Conservation (phyloP, 2,797 vertebrate species). For the Ptychadena robeensis region DNA sequence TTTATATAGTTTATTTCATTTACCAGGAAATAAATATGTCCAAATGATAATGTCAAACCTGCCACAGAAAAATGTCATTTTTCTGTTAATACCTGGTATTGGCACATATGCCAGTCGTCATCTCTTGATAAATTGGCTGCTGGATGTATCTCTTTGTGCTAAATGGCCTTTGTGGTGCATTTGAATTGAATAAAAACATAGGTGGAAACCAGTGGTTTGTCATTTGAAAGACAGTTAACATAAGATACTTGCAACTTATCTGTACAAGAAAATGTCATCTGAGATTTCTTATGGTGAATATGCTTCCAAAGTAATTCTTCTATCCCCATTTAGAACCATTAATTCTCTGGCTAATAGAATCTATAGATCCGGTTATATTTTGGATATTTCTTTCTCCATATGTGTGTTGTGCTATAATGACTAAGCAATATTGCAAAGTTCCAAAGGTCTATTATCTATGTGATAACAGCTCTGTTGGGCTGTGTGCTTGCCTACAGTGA, state of each 20-base stretch:
- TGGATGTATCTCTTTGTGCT: constrained; percentile 37
- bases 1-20: neutral
- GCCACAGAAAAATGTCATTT: constrained; percentile 23
- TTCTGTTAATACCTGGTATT: constrained; percentile 35
- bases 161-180: constrained; percentile 41
- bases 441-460: constrained; percentile 54
- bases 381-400: constrained; percentile 27
- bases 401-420: constrained; percentile 44
- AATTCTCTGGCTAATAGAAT: neutral
- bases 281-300: neutral
- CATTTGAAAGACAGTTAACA: constrained; percentile 30
- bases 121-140: constrained; percentile 40
- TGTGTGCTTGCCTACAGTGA: constrained; percentile 34
- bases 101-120: constrained; percentile 38
- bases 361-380: constrained; percentile 25
- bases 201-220: constrained; percentile 28
- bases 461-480: constrained; percentile 49
- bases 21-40: constrained; percentile 29
- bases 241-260: constrained; percentile 16
- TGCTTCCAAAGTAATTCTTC: neutral
- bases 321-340: neutral
- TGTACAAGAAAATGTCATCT: constrained; percentile 37
- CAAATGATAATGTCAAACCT: constrained; percentile 40
- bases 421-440: constrained; percentile 40
- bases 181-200: constrained; percentile 38